A percentile compares a stretch with the other conserved stretches of the same genome.
These are phyloP conservation scores for Pseudochirops cupreus DNA, from an alignment of 2,797 vertebrate species.

Conservation along the genomic window DNA sequence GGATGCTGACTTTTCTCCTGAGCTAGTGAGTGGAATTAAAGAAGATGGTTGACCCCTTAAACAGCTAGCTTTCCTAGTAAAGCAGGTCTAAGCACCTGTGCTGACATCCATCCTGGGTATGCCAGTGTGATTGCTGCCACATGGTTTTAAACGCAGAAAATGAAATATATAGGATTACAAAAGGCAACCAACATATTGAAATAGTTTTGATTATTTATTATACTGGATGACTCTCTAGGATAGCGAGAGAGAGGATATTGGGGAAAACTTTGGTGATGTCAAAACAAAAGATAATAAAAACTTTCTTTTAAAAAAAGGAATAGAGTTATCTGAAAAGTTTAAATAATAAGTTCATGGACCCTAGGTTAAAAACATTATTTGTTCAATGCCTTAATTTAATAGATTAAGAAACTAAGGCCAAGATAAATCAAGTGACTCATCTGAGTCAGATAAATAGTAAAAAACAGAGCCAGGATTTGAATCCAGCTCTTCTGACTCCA, in stretches of 20 bases:
- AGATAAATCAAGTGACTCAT: neutral
- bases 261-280: neutral
- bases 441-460: neutral
- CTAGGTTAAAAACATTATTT: neutral
- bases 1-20: too few species aligned
- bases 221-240: neutral
- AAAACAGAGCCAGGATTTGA: neutral
- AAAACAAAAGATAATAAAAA: neutral
- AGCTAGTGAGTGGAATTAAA: too few species aligned
- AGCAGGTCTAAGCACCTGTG: too few species aligned
- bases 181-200: neutral
- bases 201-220: neutral
- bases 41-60: too few species aligned
- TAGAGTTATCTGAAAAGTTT: neutral
- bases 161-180: neutral
- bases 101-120: too few species aligned
- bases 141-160: neutral
- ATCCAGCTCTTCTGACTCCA: neutral
- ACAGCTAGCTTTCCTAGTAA: too few species aligned
- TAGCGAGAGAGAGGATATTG: neutral
- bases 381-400: neutral
- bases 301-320: neutral
- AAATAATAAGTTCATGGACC: neutral
- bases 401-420: neutral
- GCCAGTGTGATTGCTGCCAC: too few species aligned